A percentile compares a stretch with the other conserved stretches of the same genome.
phyloP scores from a whole-genome alignment of 2,888 invertebrate species.

The Agrotis puta region DNA sequence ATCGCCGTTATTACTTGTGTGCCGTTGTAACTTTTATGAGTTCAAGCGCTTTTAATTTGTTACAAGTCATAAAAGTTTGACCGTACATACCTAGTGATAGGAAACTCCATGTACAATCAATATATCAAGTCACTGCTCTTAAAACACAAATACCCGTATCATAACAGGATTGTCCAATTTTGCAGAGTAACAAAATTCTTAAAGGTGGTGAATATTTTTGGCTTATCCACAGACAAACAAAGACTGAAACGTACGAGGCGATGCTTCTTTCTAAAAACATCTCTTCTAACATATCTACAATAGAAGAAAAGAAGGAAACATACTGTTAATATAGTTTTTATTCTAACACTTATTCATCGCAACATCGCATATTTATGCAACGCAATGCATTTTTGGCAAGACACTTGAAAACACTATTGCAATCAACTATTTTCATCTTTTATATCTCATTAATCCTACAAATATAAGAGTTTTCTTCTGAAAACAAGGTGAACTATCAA shows the following conservation, averaged over 20 bases:
- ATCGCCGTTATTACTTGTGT: too few species aligned
- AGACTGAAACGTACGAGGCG: too few species aligned
- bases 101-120: background rate
- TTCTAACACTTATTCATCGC: slow-evolving; percentile 15
- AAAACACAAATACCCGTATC: background rate
- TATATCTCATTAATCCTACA: slow-evolving; percentile 6
- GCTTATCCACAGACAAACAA: too few species aligned
- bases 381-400: slow-evolving; percentile 36
- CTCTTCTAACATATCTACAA: too few species aligned
- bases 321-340: background rate
- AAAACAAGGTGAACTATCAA: slow-evolving; percentile 21
- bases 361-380: too few species aligned
- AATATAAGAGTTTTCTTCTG: slow-evolving; percentile 19
- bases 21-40: too few species aligned
- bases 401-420: slow-evolving; percentile 7
- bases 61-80: too few species aligned
- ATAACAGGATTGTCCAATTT: background rate
- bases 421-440: slow-evolving; percentile 23
- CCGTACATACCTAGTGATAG: background rate
- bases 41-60: too few species aligned
- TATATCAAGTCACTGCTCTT: background rate
- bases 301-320: too few species aligned
- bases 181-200: background rate
- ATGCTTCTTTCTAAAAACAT: too few species aligned
- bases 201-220: too few species aligned